Evolutionary conservation across 2,888 invertebrate genomes (phyloP).

Genomic region (Coelinius sp.): DNA sequence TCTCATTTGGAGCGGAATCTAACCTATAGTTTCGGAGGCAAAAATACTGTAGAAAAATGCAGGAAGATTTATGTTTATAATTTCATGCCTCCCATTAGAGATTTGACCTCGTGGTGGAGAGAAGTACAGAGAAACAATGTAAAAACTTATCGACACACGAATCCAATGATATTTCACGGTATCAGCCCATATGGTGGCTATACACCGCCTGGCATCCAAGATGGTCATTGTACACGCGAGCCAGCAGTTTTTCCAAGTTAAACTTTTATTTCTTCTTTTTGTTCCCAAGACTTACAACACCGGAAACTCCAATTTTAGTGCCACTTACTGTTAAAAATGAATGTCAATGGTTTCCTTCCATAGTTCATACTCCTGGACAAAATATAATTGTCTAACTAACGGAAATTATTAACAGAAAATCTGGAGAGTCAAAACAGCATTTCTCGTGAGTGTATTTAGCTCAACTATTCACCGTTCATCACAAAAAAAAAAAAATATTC

Average conservation of each 20-base stretch:
- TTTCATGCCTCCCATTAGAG: not conserved
- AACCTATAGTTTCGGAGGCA: too few relatives aligned
- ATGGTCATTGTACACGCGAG: not conserved
- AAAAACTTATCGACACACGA: constrained; percentile 50
- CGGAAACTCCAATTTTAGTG: not conserved
- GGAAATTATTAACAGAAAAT: too few relatives aligned
- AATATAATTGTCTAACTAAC: too few relatives aligned
- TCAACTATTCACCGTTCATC: too few relatives aligned
- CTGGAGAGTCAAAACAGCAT: too few relatives aligned
- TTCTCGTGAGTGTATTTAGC: too few relatives aligned
- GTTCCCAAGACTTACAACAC: not conserved
- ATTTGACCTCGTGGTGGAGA: constrained; percentile 27
- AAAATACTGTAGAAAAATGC: too few relatives aligned
- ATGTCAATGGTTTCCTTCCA: not conserved
- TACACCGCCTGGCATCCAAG: constrained; percentile 4
- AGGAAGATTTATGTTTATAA: not conserved
- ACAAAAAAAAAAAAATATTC: not conserved
- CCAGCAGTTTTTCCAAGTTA: not conserved
- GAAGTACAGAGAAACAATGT: constrained; percentile 41
- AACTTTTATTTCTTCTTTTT: not conserved
- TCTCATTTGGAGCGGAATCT: too few relatives aligned
- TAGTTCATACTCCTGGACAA: too few relatives aligned
- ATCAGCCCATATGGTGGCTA: constrained; percentile 39
- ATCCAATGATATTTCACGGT: constrained; percentile 51
- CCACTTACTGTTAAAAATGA: not conserved